Evolutionary conservation across 2,113 vertebrate genomes (phyloP), one percentile per base, ranked within the genome.

Genomic region (Platanista minor): DNA sequence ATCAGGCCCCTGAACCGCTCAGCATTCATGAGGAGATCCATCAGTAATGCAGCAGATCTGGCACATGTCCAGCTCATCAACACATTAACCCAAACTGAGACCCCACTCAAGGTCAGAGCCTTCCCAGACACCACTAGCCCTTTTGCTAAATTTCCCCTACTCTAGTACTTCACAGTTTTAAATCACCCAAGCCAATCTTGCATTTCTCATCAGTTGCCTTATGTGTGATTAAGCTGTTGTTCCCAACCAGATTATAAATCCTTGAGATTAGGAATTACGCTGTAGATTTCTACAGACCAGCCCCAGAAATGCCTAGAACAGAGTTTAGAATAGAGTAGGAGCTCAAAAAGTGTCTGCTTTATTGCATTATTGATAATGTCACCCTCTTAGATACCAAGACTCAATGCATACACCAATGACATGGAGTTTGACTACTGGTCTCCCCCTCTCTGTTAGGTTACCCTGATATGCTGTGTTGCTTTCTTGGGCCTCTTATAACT

Each of bases 1-100:
- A 91, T 97, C 93, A 75, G 97, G 91, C 82, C 97, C 98, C 97
- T 98, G 97, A 95, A 97, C 88, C 97, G 97, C 97, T 97, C 97
- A 94, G 64, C 90, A 95, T 98, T 97, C 98, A 89, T 82, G 95
- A 96, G 94, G 97, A 96, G 97, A 97, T 96, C 88, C 95, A 67
- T 98, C 98, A 97, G 95, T 97, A 98, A 97, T 27, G 92, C 94
- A 49, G 46, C 95, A 97, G 96, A 97, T 81, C 87, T 81, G 97
- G 95, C 95, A 91, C 96, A 97, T 96, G 98, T 95, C 75, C 49
- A 93, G 96, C 90, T 98, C 98, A 97, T 69, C 92, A 94, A 95
- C 96, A 95, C 59, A 66, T 95, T 88, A 97, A 52, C 15, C 27
- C 57, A 84, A 72, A 62, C 27, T 36, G 62, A 43, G 57, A 13